Conservation (phyloP, 2,113 vertebrate species). For the Poeciliopsis occidentalis region DNA sequence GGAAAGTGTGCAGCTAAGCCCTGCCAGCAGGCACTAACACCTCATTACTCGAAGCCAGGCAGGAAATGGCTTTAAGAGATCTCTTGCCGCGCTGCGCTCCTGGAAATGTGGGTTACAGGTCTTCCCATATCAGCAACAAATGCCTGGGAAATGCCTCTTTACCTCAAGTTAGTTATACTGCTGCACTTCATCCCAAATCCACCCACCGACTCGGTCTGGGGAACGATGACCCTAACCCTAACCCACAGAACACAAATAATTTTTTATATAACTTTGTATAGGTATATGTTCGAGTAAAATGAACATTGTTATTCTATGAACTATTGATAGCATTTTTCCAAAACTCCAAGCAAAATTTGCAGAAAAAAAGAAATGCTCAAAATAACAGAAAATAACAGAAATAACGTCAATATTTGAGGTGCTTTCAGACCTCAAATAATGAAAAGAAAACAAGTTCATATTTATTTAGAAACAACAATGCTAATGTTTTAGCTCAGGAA, state of each 20-base stretch:
- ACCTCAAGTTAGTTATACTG: conserved; percentile 27
- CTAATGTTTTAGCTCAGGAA: too few relatives aligned
- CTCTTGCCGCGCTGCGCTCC: conserved; percentile 52
- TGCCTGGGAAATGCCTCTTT: conserved; percentile 36
- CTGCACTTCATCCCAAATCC: conserved; percentile 18
- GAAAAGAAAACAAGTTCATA: too few relatives aligned
- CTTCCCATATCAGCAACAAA: conserved; percentile 41
- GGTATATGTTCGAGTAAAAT: conserved; percentile 32
- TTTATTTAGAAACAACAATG: too few relatives aligned
- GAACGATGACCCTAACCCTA: not conserved
- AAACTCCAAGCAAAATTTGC: too few relatives aligned
- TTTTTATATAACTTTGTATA: conserved; percentile 37
- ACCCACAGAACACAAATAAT: conserved; percentile 27
- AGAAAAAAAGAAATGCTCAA: too few relatives aligned
- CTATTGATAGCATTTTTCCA: too few relatives aligned
- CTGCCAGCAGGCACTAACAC: conserved; percentile 69
- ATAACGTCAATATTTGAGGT: too few relatives aligned
- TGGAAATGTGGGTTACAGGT: conserved; percentile 46
- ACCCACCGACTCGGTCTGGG: not conserved
- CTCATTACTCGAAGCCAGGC: conserved; percentile 71
- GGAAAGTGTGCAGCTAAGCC: conserved; percentile 56
- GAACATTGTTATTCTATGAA: too few relatives aligned
- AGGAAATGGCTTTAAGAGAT: conserved; percentile 69
- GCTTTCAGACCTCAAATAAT: too few relatives aligned
- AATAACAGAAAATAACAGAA: too few relatives aligned